Evolutionary conservation across 2,797 vertebrate genomes (phyloP), one percentile per base, ranked within the genome.

Genomic region (Hybognathus amarus): DNA sequence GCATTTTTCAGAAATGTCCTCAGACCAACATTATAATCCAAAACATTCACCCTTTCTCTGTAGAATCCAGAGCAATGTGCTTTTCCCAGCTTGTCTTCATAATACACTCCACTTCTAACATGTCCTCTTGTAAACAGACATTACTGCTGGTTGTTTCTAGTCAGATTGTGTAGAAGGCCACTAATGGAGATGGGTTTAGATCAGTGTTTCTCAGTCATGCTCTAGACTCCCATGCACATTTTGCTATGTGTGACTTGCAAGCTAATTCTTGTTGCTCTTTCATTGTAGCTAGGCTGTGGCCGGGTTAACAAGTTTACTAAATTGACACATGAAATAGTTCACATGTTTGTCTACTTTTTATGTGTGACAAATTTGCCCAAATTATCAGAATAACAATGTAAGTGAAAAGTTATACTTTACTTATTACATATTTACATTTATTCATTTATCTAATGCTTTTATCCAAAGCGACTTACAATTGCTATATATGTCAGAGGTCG

Each of bases 1-100:
- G 70, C n/a, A 64, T 82, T 81, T 71, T 45, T 61, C 20, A 71
- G 54, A 64, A 64, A n/a, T 82, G 70, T 74, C 80, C n/a, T 66
- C 30, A 36, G 59, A 82, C 42, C 69, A 75, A 82, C 59, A 66
- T 33, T 63, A 36, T 73, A 82, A 75, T 82, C n/a, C 30, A 27
- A 75, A 82, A 82, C 45, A 52, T 82, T 82, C 59, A 20, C 17
- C 30, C 40, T 20, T 22, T 75, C 40, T 66, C 3, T 8, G 79
- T 38, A 38, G 22, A 75, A 66, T 82, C 42, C 52, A 52, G 70
- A 66, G 15, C 45, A 75, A 24, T 33, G 38, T 54, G 22, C 22
- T 61, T 47, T 73, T 42, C 40, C 68, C 68, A 27, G 61, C 38
- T 42, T 47, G 40, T 36, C 68, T 63, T 73, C 22, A 73, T 73